phyloP scores from a whole-genome alignment of 2,797 vertebrate species.

The Momotus momota region DNA sequence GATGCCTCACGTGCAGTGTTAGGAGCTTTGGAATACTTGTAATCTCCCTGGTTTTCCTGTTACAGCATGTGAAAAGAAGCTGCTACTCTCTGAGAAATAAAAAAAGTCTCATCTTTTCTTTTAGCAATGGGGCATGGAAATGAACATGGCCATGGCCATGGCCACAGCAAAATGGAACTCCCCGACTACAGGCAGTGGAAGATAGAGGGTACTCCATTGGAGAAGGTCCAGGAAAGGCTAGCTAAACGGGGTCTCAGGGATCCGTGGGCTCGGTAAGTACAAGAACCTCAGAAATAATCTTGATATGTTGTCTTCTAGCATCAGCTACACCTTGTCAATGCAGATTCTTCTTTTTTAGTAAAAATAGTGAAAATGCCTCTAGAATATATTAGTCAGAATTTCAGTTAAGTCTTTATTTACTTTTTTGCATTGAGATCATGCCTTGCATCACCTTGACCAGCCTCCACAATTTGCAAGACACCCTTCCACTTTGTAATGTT shows the following conservation, averaged over 20 bases:
- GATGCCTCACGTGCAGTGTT: neutral
- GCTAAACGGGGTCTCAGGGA: conserved; percentile 87
- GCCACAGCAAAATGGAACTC: conserved; percentile 81
- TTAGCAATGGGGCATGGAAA: conserved; percentile 82
- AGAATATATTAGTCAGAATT: neutral
- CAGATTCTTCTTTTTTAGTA: neutral
- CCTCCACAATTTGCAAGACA: neutral
- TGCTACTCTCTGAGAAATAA: neutral
- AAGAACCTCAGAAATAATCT: neutral
- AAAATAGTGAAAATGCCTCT: neutral
- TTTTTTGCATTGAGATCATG: accelerated
- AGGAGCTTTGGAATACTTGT: neutral
- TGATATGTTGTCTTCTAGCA: neutral
- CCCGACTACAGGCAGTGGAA: conserved; percentile 92
- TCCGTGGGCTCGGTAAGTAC: conserved; percentile 90
- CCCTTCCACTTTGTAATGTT: neutral
- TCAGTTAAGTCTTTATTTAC: neutral
- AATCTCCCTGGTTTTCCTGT: neutral
- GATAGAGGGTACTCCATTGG: conserved; percentile 88
- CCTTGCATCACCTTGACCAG: neutral
- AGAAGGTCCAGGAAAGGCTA: conserved; percentile 86
- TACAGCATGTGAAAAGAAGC: neutral
- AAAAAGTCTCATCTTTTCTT: neutral
- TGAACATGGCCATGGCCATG: conserved; percentile 79
- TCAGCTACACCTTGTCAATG: neutral